Base-by-base conservation (phyloP, 2,797 vertebrate species). In the Esox lucius region DNA sequence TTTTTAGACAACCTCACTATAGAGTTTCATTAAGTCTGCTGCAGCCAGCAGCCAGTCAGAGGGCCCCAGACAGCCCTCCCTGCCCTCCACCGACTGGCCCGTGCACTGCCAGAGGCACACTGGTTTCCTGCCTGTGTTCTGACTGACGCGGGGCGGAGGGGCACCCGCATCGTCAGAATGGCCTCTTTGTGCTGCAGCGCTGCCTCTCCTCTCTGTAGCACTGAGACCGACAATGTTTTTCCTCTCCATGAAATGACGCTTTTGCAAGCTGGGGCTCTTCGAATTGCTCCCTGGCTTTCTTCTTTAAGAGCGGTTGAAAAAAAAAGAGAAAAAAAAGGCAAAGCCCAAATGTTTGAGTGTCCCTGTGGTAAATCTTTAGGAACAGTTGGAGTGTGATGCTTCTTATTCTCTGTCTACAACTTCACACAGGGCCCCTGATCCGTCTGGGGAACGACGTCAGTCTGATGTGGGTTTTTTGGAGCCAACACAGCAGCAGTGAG, bases 1-100 rank as follows among this genome's bases (percentile, higher is more conserved):
- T 94, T 94, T 94, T 94, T 93, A 94, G 91, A 89, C 83, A 31
- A 81, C 80, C 85, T 84, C 75, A 86, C 73, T 89, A 89, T 90
- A 91, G 78, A 71, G 85, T 92, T 91, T 91, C 90, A 92, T 90
- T 89, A 89, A 90, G 88, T 71, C 72, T 69, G 72, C 78, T 73
- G 75, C 31, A 33, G 31, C 64, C 64, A 76, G 77, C 64, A 33
- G 31, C 64, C 64, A 66, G 42, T 48, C 24, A 24, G 15, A 68
- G 64, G 79, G 76, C 76, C 83, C 83, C 85, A 87, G 83, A 85
- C 74, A 28, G 39, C 78, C 73, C 73, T 24, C 46, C 26, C 68
- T 48, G n/a, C 59, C 56, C 12, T 31, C 19, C 73, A 24, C 56
- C n/a, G 39, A 12, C 49, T 19, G 48, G 35, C 69, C 24, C 35